Base-by-base conservation (phyloP, 2,113 vertebrate genomes). In the Genyomyrus donnyi region DNA sequence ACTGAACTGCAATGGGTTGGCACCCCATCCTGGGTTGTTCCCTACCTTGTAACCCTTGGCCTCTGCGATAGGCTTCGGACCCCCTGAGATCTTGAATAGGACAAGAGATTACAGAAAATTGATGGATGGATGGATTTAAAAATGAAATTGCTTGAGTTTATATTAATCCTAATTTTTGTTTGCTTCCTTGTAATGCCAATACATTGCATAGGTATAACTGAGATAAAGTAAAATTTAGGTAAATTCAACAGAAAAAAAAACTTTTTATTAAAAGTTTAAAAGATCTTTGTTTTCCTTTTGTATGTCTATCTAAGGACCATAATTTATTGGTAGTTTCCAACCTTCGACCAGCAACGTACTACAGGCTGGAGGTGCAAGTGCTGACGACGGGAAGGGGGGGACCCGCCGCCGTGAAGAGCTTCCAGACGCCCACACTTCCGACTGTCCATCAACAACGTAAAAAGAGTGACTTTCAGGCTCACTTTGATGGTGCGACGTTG, bases 291-390 rank as follows among this genome's bases (percentile, higher is more conserved):
- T 87, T 39, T 39, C 58, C 10, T 3, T 89, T 10, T 56, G 19
- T 85, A 66, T 91, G 46, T 88, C 49, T 89, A 48, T 89, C 52
- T 31, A 91, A 99, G 98, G 96, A 97, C 92, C 98, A 96, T 88
- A 95, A 96, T 42, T 50, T 97, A 1, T 96, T 99, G 2, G 96
- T 96, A 0, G 98, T 99, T 88, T 95, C 97, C 90, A 98, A 96
- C 91, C 95, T 99, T 92, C 94, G 98, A 90, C 96, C 97, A 0
- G 96, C 96, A 1, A 97, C 97, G 35, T 96, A 96, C 91, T 99
- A 99, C 93, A 96, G 97, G 62, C 93, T 99, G 93, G 97, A 99
- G 93, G 98, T 99, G 9, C 98, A 98, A 84, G 96, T 97, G 74
- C 94, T 99, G 91, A 98, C 97, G 0, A 94, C 96, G 0, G 97